Conservation (phyloP, 1,140 invertebrate species). For the Heliconius hewitsoni region DNA sequence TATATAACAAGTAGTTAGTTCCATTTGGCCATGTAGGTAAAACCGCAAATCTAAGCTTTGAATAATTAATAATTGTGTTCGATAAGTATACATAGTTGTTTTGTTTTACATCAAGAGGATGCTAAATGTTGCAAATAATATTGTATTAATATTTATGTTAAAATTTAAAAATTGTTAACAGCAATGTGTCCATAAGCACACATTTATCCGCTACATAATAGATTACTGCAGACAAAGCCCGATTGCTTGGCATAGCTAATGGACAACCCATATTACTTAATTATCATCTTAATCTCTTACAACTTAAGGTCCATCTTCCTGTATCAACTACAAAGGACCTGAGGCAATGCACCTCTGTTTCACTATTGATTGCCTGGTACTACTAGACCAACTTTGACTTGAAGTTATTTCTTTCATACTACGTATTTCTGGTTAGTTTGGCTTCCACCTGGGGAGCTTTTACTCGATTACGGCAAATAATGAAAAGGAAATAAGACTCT, state of each 20-base stretch:
- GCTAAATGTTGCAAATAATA: no score
- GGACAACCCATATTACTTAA: conserved; percentile 25
- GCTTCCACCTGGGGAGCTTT: neutral
- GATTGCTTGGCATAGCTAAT: conserved; percentile 38
- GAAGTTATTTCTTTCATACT: conserved; percentile 3
- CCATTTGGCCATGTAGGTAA: no score
- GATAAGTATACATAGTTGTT: no score
- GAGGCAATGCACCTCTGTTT: conserved; percentile 26
- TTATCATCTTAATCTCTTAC: neutral
- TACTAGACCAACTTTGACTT: neutral
- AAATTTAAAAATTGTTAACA: neutral
- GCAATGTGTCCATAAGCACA: neutral
- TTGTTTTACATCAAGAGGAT: no score
- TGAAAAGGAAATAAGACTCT: neutral
- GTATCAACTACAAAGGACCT: conserved; percentile 11
- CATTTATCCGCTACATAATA: conserved; percentile 38
- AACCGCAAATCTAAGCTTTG: no score
- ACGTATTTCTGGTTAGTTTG: conserved; percentile 5
- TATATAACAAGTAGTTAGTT: no score
- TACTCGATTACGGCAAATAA: neutral
- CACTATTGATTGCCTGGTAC: conserved; percentile 36
- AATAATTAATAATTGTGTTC: no score
- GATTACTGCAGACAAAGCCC: conserved; percentile 43
- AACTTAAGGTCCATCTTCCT: conserved; percentile 30
- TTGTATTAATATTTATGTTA: no score